Percentiles rank a stretch among this genome's conserved stretches.
Conservation (phyloP, 1,140 invertebrate genomes). For the Magallana gigas region DNA sequence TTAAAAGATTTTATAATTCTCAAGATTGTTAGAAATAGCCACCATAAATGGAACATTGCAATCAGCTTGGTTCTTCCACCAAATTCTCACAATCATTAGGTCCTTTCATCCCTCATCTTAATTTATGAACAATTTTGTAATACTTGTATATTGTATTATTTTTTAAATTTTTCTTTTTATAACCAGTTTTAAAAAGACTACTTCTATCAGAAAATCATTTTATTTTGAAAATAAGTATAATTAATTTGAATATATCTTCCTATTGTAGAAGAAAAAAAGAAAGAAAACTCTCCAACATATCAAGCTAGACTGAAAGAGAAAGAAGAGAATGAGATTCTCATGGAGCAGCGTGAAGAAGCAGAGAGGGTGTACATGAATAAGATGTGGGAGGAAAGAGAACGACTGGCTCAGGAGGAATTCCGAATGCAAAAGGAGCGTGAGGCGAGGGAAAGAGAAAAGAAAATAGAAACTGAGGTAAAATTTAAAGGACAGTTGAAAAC, state of each 20-base stretch:
- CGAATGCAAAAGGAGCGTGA: constrained; percentile 65
- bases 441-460: constrained; percentile 64
- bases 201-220: too few relatives aligned
- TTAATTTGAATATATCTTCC: neutral
- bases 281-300: constrained; percentile 45
- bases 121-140: too few relatives aligned
- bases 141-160: too few relatives aligned
- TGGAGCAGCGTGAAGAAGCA: constrained; percentile 58
- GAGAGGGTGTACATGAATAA: constrained; percentile 51
- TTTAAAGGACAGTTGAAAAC: neutral
- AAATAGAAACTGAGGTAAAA: constrained; percentile 66
- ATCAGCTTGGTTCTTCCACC: too few relatives aligned
- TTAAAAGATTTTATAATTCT: too few relatives aligned
- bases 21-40: too few relatives aligned
- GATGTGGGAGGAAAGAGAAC: constrained; percentile 68
- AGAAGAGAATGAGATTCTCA: constrained; percentile 60
- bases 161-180: too few relatives aligned
- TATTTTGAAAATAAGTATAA: too few relatives aligned
- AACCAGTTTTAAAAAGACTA: too few relatives aligned
- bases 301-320: constrained; percentile 36
- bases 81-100: too few relatives aligned
- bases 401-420: constrained; percentile 63
- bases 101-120: too few relatives aligned
- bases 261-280: constrained; percentile 41
- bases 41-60: too few relatives aligned